Base-by-base conservation (phyloP, 2,888 invertebrate genomes). In the Phasia obesa region DNA sequence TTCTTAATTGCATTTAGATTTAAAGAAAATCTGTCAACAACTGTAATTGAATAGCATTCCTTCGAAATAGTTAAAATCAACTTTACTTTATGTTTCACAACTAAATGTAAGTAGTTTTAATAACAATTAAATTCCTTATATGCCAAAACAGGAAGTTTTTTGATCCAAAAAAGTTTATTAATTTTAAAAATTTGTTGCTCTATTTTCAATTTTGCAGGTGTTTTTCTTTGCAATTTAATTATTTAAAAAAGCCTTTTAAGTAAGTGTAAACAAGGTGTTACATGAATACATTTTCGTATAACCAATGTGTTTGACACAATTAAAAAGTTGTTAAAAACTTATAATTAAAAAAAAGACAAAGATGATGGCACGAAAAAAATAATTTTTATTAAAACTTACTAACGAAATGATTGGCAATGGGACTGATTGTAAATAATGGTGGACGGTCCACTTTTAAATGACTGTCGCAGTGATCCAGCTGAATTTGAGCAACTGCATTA, bases 91-190 rank as follows among this genome's bases (percentile, higher is more conserved):
- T 49, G 17, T 67, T 44, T 62, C 3, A 19, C 13, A 57, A 57
- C 57, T 57, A 57, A 44, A 19, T 27, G 44, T n/a, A 69, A 69
- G 44, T 44, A 27, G 31, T 44, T 69, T 27, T 13, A n/a, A 2
- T 7, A 44, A 25, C 11, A n/a, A 47, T 47, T 6, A 1, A 59
- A 25, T 25, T 35, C 11, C 38, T 17, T 62, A 51, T 53, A 27
- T 47, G 35, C 23, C 9, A 23, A 62, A 73, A 4, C 62, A 73
- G 73, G 73, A 73, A 73, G 25, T 42, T 60, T 57, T 71, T 21
- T 7, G 11, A 25, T 47, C 17, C 6, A 17, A 62, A 23, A 17
- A 17, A 44, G 4, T 23, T 25, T 27, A 9, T 27, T 25, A 15
- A 17, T 65, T 65, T 49, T 2, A 19, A 31, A 31, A 6, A 65